Base-by-base conservation (phyloP, 1,140 invertebrate genomes). In the Physella acuta region DNA sequence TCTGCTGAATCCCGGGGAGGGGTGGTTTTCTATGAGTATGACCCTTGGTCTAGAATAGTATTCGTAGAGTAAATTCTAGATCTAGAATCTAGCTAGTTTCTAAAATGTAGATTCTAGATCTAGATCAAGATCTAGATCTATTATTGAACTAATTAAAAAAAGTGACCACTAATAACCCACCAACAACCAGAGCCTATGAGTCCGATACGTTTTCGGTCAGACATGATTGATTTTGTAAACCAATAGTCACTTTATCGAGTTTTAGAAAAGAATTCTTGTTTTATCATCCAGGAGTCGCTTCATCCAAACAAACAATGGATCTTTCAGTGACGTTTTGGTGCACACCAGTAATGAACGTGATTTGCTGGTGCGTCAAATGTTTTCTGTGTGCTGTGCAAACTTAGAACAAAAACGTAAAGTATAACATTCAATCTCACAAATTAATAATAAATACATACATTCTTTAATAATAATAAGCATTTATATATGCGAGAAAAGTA, bases 161-260 rank as follows among this genome's bases (percentile, higher is more conserved):
- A 11, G 20, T 11, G 20, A 44, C 20, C 8, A 11, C 8, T 8
- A 8, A 44, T 44, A 8, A 11, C 56, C n/a, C 20, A 58, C 56
- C 56, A 58, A 17, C 56, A 58, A 20, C 56, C 56, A 4, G 56
- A 58, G 31, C 56, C 56, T 8, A 58, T 58, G 20, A 58, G 20
- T 5, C 56, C 36, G n/a, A 58, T n/a, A 20, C 56, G 56, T 34
- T 58, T 58, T 34, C 30, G 56, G 31, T 58, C 56, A 3, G 33
- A 30, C 30, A 58, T 58, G 2, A 28, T 24, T 17, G 16, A 30
- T 2, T n/a, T 17, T 3, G 3, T 52, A 26, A 52, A 17, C 16
- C 26, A n/a, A 17, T 52, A 17, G 16, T 17, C 26, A 26, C 51
- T 52, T 17, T 52, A n/a, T 52, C 20, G 51, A n/a, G n/a, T n/a